Conservation (phyloP, 1,140 invertebrate species). For the Nephila pilipes region DNA sequence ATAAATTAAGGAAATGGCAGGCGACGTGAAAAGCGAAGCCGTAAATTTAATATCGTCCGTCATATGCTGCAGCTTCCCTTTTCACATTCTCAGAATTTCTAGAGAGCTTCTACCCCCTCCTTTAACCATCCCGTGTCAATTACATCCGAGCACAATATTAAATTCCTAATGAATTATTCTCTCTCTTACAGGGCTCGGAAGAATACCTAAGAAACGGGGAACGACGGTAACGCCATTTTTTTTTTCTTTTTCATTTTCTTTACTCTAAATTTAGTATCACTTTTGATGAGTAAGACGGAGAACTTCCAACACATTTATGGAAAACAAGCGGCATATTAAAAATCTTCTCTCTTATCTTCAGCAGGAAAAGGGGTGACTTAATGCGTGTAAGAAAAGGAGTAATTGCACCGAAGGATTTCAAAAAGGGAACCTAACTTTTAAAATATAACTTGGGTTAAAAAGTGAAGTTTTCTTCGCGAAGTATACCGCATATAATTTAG, state of each 20-base stretch:
- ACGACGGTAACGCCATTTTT: neutral
- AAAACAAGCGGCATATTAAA: slow-evolving; percentile 71
- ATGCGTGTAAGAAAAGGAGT: neutral
- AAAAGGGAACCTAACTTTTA: neutral
- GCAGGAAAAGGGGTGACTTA: neutral
- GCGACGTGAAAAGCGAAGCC: slow-evolving; percentile 2
- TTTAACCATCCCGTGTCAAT: slow-evolving; percentile 59
- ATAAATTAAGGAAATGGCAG: slow-evolving; percentile 66
- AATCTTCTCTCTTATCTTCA: slow-evolving; percentile 47
- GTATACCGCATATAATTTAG: too few relatives aligned
- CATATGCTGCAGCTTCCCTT: slow-evolving; percentile 53
- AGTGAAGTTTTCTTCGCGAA: neutral
- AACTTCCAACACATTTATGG: neutral
- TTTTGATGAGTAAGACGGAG: slow-evolving; percentile 39
- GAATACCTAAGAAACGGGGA: slow-evolving; percentile 9
- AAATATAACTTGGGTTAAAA: neutral
- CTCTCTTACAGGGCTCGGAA: slow-evolving; percentile 4
- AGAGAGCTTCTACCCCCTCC: slow-evolving; percentile 7
- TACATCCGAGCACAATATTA: slow-evolving; percentile 72
- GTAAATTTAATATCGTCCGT: slow-evolving; percentile 72
- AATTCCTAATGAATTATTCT: slow-evolving; percentile 75
- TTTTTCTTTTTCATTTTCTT: neutral
- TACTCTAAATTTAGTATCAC: slow-evolving; percentile 66
- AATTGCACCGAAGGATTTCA: neutral
- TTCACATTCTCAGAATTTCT: slow-evolving; percentile 70